Conservation (phyloP, 2,113 vertebrate genomes). For the Apodemus speciosus region DNA sequence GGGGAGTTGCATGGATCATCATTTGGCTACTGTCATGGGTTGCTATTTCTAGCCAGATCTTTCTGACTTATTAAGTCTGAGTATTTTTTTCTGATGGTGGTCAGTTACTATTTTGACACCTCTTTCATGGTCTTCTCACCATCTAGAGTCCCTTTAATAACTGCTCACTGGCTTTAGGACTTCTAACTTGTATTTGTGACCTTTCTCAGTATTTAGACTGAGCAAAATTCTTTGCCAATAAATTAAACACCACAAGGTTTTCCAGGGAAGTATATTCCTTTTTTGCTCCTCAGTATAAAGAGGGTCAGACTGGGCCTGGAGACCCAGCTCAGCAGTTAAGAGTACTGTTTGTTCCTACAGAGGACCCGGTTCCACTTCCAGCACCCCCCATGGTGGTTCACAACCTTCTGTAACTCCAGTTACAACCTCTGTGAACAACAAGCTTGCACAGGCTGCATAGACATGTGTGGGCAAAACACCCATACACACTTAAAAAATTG, state of each 20-base stretch:
- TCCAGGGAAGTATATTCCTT: not conserved
- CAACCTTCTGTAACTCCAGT: not conserved
- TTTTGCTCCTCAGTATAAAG: not conserved
- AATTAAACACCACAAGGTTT: not conserved
- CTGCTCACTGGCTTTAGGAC: not conserved
- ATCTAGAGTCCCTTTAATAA: not conserved
- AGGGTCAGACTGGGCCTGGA: not conserved
- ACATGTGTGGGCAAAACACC: not conserved
- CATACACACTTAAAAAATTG: not conserved
- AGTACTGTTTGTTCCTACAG: not conserved
- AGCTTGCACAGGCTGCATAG: not conserved
- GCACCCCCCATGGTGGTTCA: not conserved
- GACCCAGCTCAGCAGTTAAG: not conserved
- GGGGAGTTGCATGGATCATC: not conserved
- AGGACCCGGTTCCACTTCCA: not conserved
- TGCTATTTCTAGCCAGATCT: not conserved
- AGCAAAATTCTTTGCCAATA: not conserved
- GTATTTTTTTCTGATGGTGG: not conserved
- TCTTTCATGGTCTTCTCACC: slow-evolving; percentile 4
- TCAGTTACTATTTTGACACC: not conserved
- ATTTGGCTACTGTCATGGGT: not conserved
- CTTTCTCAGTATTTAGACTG: not conserved
- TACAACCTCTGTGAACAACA: not conserved
- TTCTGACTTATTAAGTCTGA: not conserved
- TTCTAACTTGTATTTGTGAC: not conserved